Base-by-base conservation (phyloP, 1,140 invertebrate genomes). In the Danaus plexippus region DNA sequence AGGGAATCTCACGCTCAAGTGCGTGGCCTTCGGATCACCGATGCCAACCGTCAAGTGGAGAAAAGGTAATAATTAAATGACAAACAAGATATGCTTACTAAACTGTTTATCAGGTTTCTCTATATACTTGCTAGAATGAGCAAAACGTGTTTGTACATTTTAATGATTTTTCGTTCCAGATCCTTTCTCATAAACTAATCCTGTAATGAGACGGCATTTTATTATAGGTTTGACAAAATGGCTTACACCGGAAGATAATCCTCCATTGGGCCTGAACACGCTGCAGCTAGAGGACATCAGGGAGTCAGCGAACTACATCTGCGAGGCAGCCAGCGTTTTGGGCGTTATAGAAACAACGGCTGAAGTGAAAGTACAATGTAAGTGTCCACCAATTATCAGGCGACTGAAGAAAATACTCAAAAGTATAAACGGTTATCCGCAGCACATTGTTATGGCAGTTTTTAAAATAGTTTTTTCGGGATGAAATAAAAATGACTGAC, bases 31-130 rank as follows among this genome's bases (percentile, higher is more conserved):
- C 8, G 98, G 98, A 0, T 96, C 97, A 0, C 98, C 98, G 0
- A 98, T 99, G 96, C 98, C 98, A 0, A 94, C 92, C 69, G 97
- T 99, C 48, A 97, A 96, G 85, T 99, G 97, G 97, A 91, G 94
- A 57, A 95, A 96, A 87, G 96, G 94, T 75, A 72, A 61, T 63
- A 53, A 3, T 51, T 43, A 52, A 12, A 15, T 46, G 43, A 45
- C 52, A 47, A 11, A n/a, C 22, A 40, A 32, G 22, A 32, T 32
- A 3, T 32, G 22, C 22, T 22, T 22, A 22, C 18, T 22, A 22
- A 22, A n/a, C n/a, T 15, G 15, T 15, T 15, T 15, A 15, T 15
- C 15, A 15, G 15, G 15, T 15, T 15, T 15, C 15, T 15, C 3
- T 15, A 15, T 3, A 32, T 32, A 2, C 22, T 32, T 32, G 5